Evolutionary conservation across 2,888 invertebrate species (phyloP), one percentile per base, ranked within the genome.

Genomic region (Cybosia mesomella): DNA sequence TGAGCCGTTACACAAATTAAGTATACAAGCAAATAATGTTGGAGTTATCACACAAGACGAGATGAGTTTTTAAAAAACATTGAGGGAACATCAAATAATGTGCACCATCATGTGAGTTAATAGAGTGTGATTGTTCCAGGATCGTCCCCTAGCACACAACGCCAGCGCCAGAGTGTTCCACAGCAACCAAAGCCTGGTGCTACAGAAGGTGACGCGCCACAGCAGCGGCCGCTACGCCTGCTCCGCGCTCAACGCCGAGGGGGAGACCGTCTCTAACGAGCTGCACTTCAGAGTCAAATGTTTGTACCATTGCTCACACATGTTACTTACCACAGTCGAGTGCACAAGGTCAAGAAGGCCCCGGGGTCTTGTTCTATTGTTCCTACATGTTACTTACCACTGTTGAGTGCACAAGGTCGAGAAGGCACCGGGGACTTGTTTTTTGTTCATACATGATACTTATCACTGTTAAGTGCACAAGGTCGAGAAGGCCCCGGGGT

Each of bases 141-240:
- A 97, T 74, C 95, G 96, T 65, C 95, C 97, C 74, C 92, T 98
- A 83, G 97, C 97, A 82, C 98, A 98, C 95, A 98, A 98, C 93
- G 97, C 97, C 83, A 97, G 98, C 60, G 98, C 98, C 66, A 96
- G 98, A 75, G 97, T 98, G 83, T 98, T 98, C 88, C 97, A 98
- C 91, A 98, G 98, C 91, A 98, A 98, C 95, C 98, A 98, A 94
- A 98, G 98, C 89, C 95, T 98, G 80, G 98, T 98, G 74, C 96
- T 98, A 86, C 98, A 98, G 93, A 97, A 97, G 93, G 98, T 98
- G 83, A 98, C 98, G 72, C 96, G 98, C 76, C 96, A 97, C 90
- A 97, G 97, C 89, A 97, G 98, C 77, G 98, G 98, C 75, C 96
- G 96, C 82, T 98, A 98, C 95, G 97, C 97, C 79, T 98, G 98